Conservation (phyloP, 2,888 invertebrate genomes). For the Copidosoma aretas region DNA sequence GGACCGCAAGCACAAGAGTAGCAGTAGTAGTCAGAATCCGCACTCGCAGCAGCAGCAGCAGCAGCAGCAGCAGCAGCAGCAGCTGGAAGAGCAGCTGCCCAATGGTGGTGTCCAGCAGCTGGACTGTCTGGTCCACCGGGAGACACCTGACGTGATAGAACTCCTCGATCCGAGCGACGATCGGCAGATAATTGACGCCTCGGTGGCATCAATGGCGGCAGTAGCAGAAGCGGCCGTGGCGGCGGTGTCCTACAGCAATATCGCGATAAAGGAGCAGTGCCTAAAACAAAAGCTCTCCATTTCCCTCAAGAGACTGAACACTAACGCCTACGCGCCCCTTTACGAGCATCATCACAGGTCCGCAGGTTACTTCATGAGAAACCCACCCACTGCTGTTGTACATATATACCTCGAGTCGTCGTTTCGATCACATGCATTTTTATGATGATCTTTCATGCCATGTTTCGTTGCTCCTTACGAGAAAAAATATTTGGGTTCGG, state of each 20-base stretch:
- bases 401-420: neutral
- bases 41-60: neutral
- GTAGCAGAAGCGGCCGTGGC: no score
- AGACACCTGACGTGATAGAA: constrained; percentile 58
- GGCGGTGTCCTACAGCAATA: constrained; percentile 42
- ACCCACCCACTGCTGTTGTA: no score
- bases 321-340: constrained; percentile 69
- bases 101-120: constrained; percentile 30
- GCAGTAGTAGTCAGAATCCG: constrained; percentile 34
- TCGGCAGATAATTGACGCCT: constrained; percentile 66
- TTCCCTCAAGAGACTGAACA: constrained; percentile 75
- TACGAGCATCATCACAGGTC: constrained; percentile 52
- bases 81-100: constrained; percentile 7
- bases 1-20: constrained; percentile 64
- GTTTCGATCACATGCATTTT: no score
- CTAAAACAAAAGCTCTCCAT: constrained; percentile 78
- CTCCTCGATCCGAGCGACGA: constrained; percentile 46
- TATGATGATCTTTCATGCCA: no score
- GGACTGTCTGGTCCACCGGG: constrained; percentile 31
- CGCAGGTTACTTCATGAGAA: neutral
- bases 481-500: no score
- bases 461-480: no score
- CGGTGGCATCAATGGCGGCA: constrained; percentile 59
- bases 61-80: neutral
- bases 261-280: constrained; percentile 73